Evolutionary conservation across 2,888 invertebrate genomes (phyloP).

Genomic region (Drosophila crucigera): DNA sequence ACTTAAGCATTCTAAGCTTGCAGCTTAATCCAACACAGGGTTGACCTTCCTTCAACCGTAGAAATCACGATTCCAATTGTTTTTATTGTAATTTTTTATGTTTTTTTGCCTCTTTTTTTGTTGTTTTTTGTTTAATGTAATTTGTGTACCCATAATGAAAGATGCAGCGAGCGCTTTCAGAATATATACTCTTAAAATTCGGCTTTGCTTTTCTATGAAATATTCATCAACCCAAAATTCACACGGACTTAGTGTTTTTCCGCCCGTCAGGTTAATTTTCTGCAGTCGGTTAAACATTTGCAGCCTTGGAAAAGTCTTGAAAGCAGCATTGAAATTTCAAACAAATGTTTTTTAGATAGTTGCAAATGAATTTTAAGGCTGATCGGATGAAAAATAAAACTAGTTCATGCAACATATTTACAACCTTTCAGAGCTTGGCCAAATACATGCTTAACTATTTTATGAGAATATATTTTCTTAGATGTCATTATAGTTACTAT

Average conservation of each 20-base stretch:
- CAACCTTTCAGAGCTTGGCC: not conserved
- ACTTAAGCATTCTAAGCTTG: conserved; percentile 78
- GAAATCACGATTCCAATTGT: conserved; percentile 48
- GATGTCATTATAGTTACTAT: not conserved
- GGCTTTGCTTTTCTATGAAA: not conserved
- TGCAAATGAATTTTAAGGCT: not conserved
- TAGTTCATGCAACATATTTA: not conserved
- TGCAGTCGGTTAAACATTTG: not conserved
- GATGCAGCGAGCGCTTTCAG: not conserved
- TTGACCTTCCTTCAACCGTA: conserved; percentile 56
- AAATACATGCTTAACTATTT: not conserved
- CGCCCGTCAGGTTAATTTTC: not conserved
- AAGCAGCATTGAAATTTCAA: not conserved
- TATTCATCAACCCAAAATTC: not conserved
- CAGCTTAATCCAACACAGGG: conserved; percentile 67
- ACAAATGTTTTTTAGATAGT: not conserved
- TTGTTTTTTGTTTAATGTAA: not conserved
- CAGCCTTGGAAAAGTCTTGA: not conserved
- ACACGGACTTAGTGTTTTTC: not conserved
- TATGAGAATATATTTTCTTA: not conserved
- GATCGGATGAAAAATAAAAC: not conserved
- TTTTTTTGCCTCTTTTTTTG: conserved; percentile 12
- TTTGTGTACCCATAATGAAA: not conserved
- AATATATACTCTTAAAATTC: not conserved
- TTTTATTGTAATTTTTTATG: conserved; percentile 50